Evolutionary conservation across 2,888 invertebrate genomes (phyloP).

Genomic region (Conomelus anceps): DNA sequence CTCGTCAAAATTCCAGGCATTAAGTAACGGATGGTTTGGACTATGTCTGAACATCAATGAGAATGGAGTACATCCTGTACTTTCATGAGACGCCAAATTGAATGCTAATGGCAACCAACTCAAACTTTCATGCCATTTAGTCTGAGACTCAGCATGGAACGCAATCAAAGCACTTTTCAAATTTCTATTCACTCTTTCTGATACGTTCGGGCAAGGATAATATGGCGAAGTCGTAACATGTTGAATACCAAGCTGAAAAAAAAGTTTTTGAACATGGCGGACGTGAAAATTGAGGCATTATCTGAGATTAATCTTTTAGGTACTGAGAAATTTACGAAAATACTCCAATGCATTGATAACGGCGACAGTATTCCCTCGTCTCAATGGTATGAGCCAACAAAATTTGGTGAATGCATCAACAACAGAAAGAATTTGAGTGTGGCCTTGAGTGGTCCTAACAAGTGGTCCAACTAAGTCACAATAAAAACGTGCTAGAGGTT

Average conservation of each 20-base stretch:
- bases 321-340: not conserved
- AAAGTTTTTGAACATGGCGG: not conserved
- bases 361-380: not conserved
- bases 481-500: not conserved
- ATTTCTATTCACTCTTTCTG: not conserved
- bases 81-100: not conserved
- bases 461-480: not conserved
- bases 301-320: not conserved
- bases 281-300: not conserved
- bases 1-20: constrained; percentile 1
- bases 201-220: not conserved
- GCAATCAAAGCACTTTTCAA: not conserved
- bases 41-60: not conserved
- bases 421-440: not conserved
- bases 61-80: not conserved
- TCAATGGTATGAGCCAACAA: not conserved
- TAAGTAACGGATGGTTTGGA: not conserved
- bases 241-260: not conserved
- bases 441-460: not conserved
- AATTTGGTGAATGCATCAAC: not conserved
- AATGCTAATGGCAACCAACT: not conserved
- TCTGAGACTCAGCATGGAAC: not conserved
- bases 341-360: not conserved
- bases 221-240: not conserved
- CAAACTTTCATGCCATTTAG: not conserved